Conservation (phyloP, 2,797 vertebrate genomes). For the Sebastes elongatus region DNA sequence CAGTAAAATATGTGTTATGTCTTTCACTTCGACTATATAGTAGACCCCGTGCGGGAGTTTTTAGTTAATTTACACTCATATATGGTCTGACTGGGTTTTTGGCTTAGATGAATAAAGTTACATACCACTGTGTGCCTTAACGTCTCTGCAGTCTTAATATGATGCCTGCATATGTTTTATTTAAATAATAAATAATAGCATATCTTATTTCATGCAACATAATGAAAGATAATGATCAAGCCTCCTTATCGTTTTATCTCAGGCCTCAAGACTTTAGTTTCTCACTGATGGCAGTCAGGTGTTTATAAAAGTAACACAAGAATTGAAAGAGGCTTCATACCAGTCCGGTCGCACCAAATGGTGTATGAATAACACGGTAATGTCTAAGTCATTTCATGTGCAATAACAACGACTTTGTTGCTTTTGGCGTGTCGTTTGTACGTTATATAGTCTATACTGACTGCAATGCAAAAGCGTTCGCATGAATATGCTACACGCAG, state of each 20-base stretch:
- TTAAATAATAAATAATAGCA: not conserved
- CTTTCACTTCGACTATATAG: constrained; percentile 47
- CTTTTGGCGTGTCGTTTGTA: too few relatives aligned
- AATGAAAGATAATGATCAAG: not conserved
- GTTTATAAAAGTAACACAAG: not conserved
- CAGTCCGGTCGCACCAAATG: too few relatives aligned
- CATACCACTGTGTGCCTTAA: not conserved
- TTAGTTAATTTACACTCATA: constrained; percentile 29
- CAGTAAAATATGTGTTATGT: constrained; percentile 42
- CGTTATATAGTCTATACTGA: too few relatives aligned
- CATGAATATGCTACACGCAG: too few relatives aligned
- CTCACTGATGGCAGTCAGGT: not conserved
- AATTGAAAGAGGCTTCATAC: not conserved
- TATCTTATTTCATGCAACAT: not conserved
- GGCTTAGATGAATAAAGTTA: not conserved
- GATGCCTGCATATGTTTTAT: not conserved
- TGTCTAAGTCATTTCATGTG: too few relatives aligned
- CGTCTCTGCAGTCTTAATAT: not conserved
- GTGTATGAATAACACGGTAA: too few relatives aligned
- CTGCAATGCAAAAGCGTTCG: too few relatives aligned
- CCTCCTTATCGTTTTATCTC: not conserved
- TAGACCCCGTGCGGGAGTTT: constrained; percentile 12
- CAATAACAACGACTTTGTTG: too few relatives aligned
- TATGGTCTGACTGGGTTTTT: constrained; percentile 1
- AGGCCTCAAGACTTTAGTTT: not conserved